Conservation (phyloP, 2,797 vertebrate genomes). For the Megalops cyprinoides region DNA sequence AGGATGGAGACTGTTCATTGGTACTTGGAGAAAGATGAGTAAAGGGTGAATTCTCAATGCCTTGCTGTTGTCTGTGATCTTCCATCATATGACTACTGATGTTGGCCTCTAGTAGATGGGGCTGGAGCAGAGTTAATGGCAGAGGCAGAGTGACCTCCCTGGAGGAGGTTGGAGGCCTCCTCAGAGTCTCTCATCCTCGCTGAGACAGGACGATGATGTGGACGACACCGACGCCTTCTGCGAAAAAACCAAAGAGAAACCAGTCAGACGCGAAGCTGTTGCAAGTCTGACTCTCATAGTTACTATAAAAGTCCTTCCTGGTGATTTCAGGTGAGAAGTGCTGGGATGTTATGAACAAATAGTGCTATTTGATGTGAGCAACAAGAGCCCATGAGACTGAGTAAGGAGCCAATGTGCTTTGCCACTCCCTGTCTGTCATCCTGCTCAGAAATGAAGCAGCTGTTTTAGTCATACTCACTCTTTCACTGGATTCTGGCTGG, state of each 20-base stretch:
- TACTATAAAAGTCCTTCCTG: not conserved
- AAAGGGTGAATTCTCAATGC: not conserved
- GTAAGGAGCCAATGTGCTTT: not conserved
- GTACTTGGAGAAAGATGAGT: not conserved
- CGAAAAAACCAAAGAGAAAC: conserved; percentile 37
- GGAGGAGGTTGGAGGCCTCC: not conserved
- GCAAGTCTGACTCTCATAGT: no score
- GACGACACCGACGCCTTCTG: conserved; percentile 65
- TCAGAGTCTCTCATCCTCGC: conserved; percentile 68
- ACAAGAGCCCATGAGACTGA: not conserved
- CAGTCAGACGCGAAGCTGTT: not conserved
- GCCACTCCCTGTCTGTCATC: not conserved
- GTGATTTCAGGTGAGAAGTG: not conserved
- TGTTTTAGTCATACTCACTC: conserved; percentile 59
- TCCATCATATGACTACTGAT: not conserved
- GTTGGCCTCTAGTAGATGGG: not conserved
- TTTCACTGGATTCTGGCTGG: conserved; percentile 48
- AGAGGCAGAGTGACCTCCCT: not conserved
- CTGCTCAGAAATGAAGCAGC: no score
- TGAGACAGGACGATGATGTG: conserved; percentile 57
- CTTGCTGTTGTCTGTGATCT: not conserved
- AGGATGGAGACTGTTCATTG: not conserved
- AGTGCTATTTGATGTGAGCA: not conserved
- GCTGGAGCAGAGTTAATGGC: not conserved
- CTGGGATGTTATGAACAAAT: not conserved